phyloP scores from a whole-genome alignment of 1,140 invertebrate genomes.

The Oncopodura yosiiana region DNA sequence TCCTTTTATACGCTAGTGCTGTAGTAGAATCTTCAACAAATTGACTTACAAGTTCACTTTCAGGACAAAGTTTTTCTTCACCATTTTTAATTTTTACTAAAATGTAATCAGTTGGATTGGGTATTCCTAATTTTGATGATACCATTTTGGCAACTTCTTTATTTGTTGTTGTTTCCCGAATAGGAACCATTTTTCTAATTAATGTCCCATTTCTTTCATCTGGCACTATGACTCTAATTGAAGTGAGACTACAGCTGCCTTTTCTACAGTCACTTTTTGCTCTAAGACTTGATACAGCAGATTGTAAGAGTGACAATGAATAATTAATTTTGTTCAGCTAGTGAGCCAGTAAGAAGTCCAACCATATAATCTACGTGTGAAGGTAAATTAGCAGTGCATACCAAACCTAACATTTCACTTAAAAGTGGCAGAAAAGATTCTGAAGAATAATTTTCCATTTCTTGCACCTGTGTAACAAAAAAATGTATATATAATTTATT shows the following conservation, averaged over 20 bases:
- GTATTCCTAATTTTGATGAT: constrained; percentile 66
- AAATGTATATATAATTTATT: not conserved
- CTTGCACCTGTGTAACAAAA: constrained; percentile 28
- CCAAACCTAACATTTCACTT: constrained; percentile 22
- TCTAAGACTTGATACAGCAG: constrained; percentile 22
- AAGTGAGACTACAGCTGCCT: constrained; percentile 28
- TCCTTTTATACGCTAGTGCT: constrained; percentile 78
- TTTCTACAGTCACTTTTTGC: constrained; percentile 18
- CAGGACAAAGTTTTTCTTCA: constrained; percentile 77
- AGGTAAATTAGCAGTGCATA: constrained; percentile 25
- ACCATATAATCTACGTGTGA: constrained; percentile 33
- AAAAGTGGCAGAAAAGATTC: constrained; percentile 32
- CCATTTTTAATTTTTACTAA: constrained; percentile 83
- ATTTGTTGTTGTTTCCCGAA: constrained; percentile 31
- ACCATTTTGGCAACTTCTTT: constrained; percentile 34
- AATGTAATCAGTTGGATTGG: constrained; percentile 91
- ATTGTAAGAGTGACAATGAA: constrained; percentile 31
- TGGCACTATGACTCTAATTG: constrained; percentile 31
- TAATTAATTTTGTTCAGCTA: constrained; percentile 34
- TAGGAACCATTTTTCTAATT: constrained; percentile 35
- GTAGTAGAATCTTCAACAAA: constrained; percentile 65
- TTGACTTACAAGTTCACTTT: constrained; percentile 63
- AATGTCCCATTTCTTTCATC: constrained; percentile 34
- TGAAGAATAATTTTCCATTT: constrained; percentile 31
- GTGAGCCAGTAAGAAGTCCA: constrained; percentile 26